Conservation (phyloP, 2,888 invertebrate species). For the Resseliella maxima region DNA sequence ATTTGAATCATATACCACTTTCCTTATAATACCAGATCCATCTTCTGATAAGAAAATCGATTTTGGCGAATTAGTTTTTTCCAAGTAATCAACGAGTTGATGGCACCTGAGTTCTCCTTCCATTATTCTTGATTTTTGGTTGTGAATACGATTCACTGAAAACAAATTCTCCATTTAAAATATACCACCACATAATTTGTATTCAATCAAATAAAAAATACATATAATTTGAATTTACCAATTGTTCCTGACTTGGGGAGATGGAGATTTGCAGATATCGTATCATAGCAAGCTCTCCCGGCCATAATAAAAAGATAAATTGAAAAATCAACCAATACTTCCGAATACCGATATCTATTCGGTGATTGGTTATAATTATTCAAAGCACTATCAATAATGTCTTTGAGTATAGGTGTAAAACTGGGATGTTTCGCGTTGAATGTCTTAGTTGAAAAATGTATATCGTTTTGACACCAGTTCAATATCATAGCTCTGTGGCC, state of each 20-base stretch:
- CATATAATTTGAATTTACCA: neutral
- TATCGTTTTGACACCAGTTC: neutral
- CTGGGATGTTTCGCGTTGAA: neutral
- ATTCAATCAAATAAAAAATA: neutral
- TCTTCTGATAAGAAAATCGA: neutral
- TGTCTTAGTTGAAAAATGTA: neutral
- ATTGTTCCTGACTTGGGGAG: neutral
- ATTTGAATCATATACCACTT: neutral
- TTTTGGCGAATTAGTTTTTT: neutral
- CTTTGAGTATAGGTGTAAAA: neutral
- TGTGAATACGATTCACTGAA: neutral
- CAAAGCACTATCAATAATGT: neutral
- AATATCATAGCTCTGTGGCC: neutral
- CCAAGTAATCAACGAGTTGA: neutral
- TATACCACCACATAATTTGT: neutral
- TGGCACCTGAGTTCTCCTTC: neutral
- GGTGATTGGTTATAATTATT: neutral
- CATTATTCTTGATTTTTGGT: neutral
- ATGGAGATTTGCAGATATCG: neutral
- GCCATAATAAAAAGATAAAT: neutral
- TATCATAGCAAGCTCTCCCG: slow-evolving; percentile 6
- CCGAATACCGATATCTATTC: neutral
- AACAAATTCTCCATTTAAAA: neutral
- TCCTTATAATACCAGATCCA: neutral
- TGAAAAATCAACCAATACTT: neutral